phyloP scores from a whole-genome alignment of 2,113 vertebrate genomes.

The Halcyon senegalensis region DNA sequence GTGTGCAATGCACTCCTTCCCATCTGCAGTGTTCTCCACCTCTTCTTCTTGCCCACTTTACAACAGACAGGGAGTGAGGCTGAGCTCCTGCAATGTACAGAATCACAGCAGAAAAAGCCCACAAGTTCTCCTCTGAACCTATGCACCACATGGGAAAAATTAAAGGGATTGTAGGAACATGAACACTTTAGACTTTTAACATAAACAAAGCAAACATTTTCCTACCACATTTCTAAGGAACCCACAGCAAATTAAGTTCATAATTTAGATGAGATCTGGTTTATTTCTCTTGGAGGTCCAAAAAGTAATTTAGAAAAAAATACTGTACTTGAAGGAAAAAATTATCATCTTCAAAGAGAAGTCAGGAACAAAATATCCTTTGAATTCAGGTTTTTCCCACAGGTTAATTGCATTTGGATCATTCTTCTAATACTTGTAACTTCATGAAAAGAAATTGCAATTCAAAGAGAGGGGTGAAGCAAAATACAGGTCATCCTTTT shows the following conservation, averaged over 20 bases:
- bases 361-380: not conserved
- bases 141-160: not conserved
- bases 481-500: not conserved
- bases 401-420: not conserved
- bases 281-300: not conserved
- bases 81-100: not conserved
- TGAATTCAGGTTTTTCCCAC: not conserved
- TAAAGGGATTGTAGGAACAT: not conserved
- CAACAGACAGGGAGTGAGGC: not conserved
- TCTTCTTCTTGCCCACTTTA: not conserved
- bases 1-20: fast-evolving
- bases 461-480: not conserved
- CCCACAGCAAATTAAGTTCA: not conserved
- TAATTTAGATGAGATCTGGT: not conserved
- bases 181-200: not conserved
- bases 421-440: not conserved
- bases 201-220: not conserved
- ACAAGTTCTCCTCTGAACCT: not conserved
- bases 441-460: not conserved
- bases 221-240: not conserved
- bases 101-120: not conserved
- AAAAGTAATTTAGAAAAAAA: not conserved
- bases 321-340: not conserved
- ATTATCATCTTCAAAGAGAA: not conserved
- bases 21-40: not conserved